These are phyloP conservation scores for Craterocephalus amniculus DNA, from an alignment of 2,797 vertebrate genomes.

Conservation along the genomic window DNA sequence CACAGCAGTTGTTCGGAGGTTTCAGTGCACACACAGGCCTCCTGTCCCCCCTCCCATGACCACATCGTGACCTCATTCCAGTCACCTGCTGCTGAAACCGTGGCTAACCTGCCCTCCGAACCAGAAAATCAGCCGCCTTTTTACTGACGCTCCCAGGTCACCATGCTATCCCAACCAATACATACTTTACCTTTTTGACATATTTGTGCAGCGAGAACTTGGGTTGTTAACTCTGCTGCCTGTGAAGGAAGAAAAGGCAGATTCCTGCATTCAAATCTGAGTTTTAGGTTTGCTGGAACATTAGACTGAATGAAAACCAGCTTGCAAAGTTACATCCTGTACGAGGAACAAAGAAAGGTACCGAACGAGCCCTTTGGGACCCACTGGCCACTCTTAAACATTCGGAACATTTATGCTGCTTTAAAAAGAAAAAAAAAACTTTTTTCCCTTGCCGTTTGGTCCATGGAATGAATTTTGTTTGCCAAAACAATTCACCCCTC, in stretches of 20 bases:
- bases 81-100: constrained; percentile 86
- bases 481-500: constrained; percentile 70
- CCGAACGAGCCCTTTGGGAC: constrained; percentile 72
- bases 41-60: constrained; percentile 72
- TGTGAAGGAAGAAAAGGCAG: background rate
- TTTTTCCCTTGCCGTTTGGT: constrained; percentile 74
- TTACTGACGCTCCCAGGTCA: constrained; percentile 68
- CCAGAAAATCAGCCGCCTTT: constrained; percentile 80
- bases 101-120: constrained; percentile 80
- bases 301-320: constrained; percentile 74
- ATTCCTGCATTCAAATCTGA: constrained; percentile 29
- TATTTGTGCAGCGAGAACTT: constrained; percentile 55
- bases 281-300: constrained; percentile 32
- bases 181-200: constrained; percentile 51
- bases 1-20: constrained; percentile 82
- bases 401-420: constrained; percentile 80
- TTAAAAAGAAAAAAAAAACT: constrained; percentile 57
- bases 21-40: constrained; percentile 66
- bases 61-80: constrained; percentile 80
- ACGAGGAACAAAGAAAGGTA: constrained; percentile 71
- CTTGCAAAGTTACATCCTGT: constrained; percentile 78
- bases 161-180: constrained; percentile 46
- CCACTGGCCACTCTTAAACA: constrained; percentile 74
- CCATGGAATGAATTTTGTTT: constrained; percentile 74
- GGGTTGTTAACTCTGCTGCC: constrained; percentile 36